Evolutionary conservation across 2,797 vertebrate species (phyloP).

Genomic region (Chelmon rostratus): DNA sequence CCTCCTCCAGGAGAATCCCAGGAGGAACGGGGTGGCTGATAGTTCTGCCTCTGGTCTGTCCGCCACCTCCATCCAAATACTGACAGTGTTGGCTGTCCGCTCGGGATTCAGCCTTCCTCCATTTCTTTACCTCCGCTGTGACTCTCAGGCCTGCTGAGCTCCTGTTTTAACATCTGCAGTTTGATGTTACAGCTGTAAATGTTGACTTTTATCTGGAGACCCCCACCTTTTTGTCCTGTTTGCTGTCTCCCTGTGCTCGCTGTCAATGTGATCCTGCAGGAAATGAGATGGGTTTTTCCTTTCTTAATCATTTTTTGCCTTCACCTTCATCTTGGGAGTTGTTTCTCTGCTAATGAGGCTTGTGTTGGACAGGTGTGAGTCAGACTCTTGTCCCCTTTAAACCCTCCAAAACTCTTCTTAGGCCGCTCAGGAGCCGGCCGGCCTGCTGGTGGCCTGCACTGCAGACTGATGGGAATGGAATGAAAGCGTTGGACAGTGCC

Average conservation of each 20-base stretch:
- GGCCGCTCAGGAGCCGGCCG: neutral
- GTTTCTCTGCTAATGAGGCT: conserved; percentile 24
- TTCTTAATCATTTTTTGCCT: conserved; percentile 9
- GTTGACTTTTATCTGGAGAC: conserved; percentile 29
- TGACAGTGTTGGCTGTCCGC: neutral
- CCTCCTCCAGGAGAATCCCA: too few relatives aligned
- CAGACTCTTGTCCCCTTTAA: conserved; percentile 12
- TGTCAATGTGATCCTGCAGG: conserved; percentile 13
- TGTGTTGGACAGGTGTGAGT: neutral
- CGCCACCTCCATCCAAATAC: neutral
- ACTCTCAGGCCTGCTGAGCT: conserved; percentile 6
- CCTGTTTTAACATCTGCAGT: neutral
- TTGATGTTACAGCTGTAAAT: conserved; percentile 13
- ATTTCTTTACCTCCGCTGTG: neutral
- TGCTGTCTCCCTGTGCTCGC: neutral
- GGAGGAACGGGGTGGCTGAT: too few relatives aligned
- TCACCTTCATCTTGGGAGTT: conserved; percentile 5
- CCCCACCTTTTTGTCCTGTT: neutral
- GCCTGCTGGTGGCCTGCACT: neutral
- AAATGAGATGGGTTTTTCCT: neutral
- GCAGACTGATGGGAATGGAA: conserved; percentile 24
- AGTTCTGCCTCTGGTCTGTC: neutral
- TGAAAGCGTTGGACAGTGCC: conserved; percentile 10
- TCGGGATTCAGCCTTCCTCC: neutral
- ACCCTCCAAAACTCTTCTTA: conserved; percentile 14